Conservation (phyloP, 2,113 vertebrate species). For the Etheostoma spectabile region DNA sequence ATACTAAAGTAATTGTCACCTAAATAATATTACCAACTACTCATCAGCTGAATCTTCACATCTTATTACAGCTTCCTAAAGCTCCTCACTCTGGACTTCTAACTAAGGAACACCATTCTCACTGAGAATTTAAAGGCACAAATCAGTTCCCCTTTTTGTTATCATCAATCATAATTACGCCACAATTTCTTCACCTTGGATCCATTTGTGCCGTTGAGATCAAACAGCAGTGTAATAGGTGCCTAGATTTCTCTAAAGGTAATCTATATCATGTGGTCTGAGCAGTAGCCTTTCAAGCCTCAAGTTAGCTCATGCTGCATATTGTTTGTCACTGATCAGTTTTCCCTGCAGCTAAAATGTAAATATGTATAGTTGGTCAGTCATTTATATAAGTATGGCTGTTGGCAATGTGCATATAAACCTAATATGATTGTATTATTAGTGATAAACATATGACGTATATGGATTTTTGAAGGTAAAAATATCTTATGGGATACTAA, state of each 20-base stretch:
- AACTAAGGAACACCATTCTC: constrained; percentile 74
- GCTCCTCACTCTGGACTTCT: constrained; percentile 30
- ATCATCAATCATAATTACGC: constrained; percentile 94
- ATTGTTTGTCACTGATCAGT: constrained; percentile 50
- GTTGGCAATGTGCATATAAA: not conserved
- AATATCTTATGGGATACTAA: not conserved
- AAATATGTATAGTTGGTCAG: constrained; percentile 35
- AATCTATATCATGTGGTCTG: constrained; percentile 90
- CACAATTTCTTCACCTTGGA: constrained; percentile 97
- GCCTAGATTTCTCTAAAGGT: constrained; percentile 85
- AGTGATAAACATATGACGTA: not conserved
- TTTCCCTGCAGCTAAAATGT: constrained; percentile 45
- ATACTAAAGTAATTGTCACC: not conserved
- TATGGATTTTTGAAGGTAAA: not conserved
- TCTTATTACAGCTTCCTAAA: constrained; percentile 32
- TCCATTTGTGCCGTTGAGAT: constrained; percentile 96
- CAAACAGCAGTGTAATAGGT: constrained; percentile 87
- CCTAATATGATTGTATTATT: not conserved
- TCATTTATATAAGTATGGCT: not conserved
- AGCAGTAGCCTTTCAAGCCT: constrained; percentile 60
- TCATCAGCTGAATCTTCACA: constrained; percentile 12
- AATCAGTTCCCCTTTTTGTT: constrained; percentile 84
- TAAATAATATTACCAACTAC: not conserved
- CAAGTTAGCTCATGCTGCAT: constrained; percentile 30
- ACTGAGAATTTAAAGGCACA: constrained; percentile 79